Base-by-base conservation (phyloP, 1,140 invertebrate species). In the Dendrolimus kikuchii region DNA sequence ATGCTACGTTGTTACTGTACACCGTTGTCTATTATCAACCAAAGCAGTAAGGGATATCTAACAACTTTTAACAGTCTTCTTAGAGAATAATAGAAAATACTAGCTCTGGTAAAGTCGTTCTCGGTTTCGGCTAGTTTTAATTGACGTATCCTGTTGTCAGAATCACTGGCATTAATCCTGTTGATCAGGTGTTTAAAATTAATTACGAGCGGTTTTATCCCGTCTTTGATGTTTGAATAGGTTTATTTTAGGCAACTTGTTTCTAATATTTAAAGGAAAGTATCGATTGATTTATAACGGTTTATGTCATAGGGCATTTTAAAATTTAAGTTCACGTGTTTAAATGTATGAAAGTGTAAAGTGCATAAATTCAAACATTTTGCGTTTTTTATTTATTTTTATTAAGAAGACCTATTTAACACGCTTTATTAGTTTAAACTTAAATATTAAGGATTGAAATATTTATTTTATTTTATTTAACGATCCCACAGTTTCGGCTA, bases 101-200 rank as follows among this genome's bases (percentile, higher is more conserved):
- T 58, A 40, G 53, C 48, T 51, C 60, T 60, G 58, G 46, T 47
- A 52, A 50, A 53, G 54, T 66, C 57, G 55, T 64, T 64, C 59
- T 65, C 61, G 66, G 60, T 74, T 79, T 77, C 65, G 62, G 67
- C 62, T 76, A 72, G 68, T 74, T 74, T 74, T 71, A 85, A 81
- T 73, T 81, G 77, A 85, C 73, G 71, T 72, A 80, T 82, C 77
- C 77, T 82, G 77, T 79, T 68, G 67, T 72, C 68, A 66, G 71
- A 74, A 78, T 78, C 81, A 71, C 71, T 76, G 60, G 65, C 64
- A 68, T 77, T 81, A 74, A 77, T 80, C 74, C 68, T 66, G 59
- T 58, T 57, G 63, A 64, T 71, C 57, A 53, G 53, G 51, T 64
- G 58, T 68, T 69, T 66, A 3, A 72, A 71, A 72, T 76, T 76